Conservation (phyloP, 2,888 invertebrate species). For the Parnassius mnemosyne region DNA sequence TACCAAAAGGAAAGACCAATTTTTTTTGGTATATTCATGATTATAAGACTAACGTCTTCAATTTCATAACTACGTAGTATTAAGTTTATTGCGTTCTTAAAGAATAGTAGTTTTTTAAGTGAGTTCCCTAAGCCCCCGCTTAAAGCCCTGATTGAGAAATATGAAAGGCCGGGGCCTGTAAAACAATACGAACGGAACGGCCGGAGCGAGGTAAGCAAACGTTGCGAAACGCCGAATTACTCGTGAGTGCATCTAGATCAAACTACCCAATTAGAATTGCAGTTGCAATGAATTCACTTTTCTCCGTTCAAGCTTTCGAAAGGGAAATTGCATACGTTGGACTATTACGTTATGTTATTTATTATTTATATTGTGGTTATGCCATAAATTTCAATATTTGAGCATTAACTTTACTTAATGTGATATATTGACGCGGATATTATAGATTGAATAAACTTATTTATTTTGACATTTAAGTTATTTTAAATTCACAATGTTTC, state of each 20-base stretch:
- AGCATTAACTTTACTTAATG: no score
- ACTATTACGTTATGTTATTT: no score
- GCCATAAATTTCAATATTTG: no score
- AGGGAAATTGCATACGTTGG: conserved; percentile 1
- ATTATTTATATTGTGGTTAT: no score
- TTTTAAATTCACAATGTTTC: no score
- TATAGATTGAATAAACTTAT: no score
- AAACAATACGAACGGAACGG: conserved; percentile 23
- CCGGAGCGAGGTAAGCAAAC: background rate
- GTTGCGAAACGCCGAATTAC: conserved; percentile 14
- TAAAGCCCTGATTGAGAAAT: conserved; percentile 6
- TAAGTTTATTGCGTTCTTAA: background rate
- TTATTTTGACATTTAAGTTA: no score
- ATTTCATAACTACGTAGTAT: no score
- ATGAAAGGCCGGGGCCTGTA: conserved; percentile 3
- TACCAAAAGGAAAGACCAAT: no score
- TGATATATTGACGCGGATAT: no score
- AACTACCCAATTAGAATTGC: conserved; percentile 8
- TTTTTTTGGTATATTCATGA: no score
- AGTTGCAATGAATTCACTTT: conserved; percentile 2
- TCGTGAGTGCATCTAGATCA: conserved; percentile 18
- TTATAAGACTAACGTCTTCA: no score
- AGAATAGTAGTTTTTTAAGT: conserved; percentile 2
- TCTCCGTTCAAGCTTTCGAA: background rate
- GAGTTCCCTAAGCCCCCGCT: conserved; percentile 10